These are phyloP conservation scores for Lobophora halterata DNA, from an alignment of 2,888 invertebrate genomes.

Conservation along the genomic window DNA sequence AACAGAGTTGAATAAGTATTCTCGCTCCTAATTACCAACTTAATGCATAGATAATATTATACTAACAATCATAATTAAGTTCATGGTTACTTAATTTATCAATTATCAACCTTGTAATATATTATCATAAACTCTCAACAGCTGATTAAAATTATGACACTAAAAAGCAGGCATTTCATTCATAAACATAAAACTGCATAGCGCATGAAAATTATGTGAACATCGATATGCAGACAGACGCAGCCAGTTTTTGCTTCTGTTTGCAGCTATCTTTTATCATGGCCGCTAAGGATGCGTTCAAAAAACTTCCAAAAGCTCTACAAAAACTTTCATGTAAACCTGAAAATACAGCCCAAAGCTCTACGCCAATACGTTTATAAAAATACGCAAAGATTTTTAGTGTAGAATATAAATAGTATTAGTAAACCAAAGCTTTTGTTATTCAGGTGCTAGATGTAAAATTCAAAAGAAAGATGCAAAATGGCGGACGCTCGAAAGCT, in stretches of 20 bases:
- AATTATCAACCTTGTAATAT: neutral
- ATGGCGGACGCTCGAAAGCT: conserved; percentile 51
- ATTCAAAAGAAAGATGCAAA: conserved; percentile 22
- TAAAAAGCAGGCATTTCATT: conserved; percentile 17
- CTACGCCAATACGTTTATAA: too few species aligned
- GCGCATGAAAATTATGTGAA: conserved; percentile 13
- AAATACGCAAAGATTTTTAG: too few species aligned
- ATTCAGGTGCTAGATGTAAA: neutral
- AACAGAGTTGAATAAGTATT: too few species aligned
- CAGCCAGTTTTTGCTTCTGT: conserved; percentile 17
- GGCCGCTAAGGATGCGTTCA: conserved; percentile 37
- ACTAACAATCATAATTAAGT: too few species aligned
- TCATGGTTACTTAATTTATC: too few species aligned
- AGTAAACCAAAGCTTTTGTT: too few species aligned
- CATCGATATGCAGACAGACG: conserved; percentile 15
- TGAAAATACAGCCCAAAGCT: conserved; percentile 1
- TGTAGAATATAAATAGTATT: too few species aligned
- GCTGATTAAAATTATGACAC: too few species aligned
- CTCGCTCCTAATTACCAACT: too few species aligned
- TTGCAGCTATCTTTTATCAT: conserved; percentile 17
- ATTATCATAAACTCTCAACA: conserved; percentile 4
- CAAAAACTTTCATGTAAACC: conserved; percentile 1
- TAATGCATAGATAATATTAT: too few species aligned
- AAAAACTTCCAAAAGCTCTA: conserved; percentile 32
- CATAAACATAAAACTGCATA: conserved; percentile 11